Evolutionary conservation across 2,797 vertebrate genomes (phyloP), one percentile per base, ranked within the genome.

Genomic region (Selene dorsalis): DNA sequence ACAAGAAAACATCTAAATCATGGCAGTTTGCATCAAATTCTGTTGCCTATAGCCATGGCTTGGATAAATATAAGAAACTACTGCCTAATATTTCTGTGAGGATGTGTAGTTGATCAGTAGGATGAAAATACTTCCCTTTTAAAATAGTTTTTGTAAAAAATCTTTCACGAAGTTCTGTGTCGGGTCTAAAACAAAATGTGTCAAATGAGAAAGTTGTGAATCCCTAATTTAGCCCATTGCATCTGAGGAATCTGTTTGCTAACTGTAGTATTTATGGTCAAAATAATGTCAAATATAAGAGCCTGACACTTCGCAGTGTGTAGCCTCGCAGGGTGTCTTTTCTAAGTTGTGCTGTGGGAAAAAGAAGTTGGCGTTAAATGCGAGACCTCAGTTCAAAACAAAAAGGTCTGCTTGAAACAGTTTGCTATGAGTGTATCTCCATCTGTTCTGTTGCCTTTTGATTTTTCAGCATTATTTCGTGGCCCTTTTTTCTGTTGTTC

Each of bases 401-500:
- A 30, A 32, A 53, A 35, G 17, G 8, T 20, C 35, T 48, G 55
- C 38, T 63, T 61, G 28, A 79, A 73, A 60, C 3, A 13, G 4
- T 69, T 59, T 75, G 53, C 57, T 71, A 13, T 13, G 6, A 55
- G 18, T 75, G 6, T 64, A 41, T 68, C 41, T 79, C 77, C 68
- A 65, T 84, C 58, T 79, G 35, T 79, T 71, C 20, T 71, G 24
- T 85, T 84, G 41, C 71, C 62, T 61, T 72, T 50, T 75, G 26
- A 79, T 88, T 79, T 88, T 84, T 77, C 58, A 69, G 45, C 65
- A 77, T 88, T 72, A 65, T 81, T 75, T 77, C 70, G 24, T 78
- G 41, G 14, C 38, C 68, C 75, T 69, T 84, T 60, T 75, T 28
- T 55, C 71, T 38, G 74, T 30, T 82, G 69, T 75, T 66, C 69